Conservation (phyloP, 2,113 vertebrate genomes). For the Pungitius pungitius region DNA sequence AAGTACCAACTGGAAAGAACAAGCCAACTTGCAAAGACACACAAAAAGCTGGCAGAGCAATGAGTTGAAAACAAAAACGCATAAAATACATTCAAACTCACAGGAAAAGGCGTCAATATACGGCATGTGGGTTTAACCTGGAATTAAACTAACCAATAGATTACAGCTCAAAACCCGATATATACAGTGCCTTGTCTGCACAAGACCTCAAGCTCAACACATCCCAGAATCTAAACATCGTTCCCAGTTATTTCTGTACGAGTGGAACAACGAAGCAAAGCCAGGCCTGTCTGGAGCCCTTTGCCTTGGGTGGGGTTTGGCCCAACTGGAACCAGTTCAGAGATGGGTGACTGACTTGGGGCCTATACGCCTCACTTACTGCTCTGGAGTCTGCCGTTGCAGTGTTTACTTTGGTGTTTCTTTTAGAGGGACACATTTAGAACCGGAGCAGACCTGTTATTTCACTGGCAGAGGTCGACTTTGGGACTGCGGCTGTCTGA, state of each 20-base stretch:
- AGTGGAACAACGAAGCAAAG: constrained; percentile 52
- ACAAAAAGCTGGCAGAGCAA: background rate
- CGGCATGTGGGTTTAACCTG: constrained; percentile 46
- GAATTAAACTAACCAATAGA: constrained; percentile 47
- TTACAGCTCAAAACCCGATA: constrained; percentile 58
- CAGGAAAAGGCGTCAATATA: background rate
- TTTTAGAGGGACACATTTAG: constrained; percentile 81
- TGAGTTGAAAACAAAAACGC: constrained; percentile 12
- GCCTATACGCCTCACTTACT: constrained; percentile 72
- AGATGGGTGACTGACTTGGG: constrained; percentile 70
- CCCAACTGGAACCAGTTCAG: constrained; percentile 68
- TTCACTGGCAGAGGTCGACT: constrained; percentile 66
- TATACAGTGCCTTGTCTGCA: constrained; percentile 44
- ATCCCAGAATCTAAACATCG: constrained; percentile 64
- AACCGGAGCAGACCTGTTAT: constrained; percentile 77
- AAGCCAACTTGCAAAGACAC: background rate
- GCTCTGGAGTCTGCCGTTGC: constrained; percentile 63
- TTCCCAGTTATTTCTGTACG: constrained; percentile 61
- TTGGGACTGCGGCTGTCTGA: constrained; percentile 71
- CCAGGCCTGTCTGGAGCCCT: constrained; percentile 51
- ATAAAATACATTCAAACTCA: background rate
- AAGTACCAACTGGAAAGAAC: background rate
- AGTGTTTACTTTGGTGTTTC: constrained; percentile 75
- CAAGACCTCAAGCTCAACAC: constrained; percentile 59
- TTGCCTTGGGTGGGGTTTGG: constrained; percentile 54